Percentiles rank a stretch among this genome's conserved stretches.
Conservation (phyloP, 1,140 invertebrate species). For the Limonius californicus region DNA sequence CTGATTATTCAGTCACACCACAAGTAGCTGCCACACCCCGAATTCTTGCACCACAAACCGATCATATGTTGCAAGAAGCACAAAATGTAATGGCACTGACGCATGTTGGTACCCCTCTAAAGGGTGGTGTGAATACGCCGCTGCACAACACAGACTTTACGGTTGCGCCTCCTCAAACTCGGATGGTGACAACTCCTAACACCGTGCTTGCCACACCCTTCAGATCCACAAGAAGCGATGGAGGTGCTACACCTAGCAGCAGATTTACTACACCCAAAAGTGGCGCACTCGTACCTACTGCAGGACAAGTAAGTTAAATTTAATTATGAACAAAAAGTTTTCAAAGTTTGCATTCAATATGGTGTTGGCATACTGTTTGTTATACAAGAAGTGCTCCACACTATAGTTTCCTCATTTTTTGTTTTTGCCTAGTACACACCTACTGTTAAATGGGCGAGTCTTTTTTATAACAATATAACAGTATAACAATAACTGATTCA, state of each 20-base stretch:
- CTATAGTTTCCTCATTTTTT: slow-evolving; percentile 18
- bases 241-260: slow-evolving; percentile 48
- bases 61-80: slow-evolving; percentile 83
- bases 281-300: slow-evolving; percentile 45
- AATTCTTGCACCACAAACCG: slow-evolving; percentile 75
- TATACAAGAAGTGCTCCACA: too few species aligned
- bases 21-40: slow-evolving; percentile 75
- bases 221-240: slow-evolving; percentile 54
- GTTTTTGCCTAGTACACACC: too few species aligned
- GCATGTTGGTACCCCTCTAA: slow-evolving; percentile 95
- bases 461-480: too few species aligned
- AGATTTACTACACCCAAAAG: slow-evolving; percentile 52
- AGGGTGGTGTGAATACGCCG: slow-evolving; percentile 93
- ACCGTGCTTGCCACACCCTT: slow-evolving; percentile 93
- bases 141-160: slow-evolving; percentile 85
- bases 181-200: slow-evolving; percentile 84
- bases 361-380: too few species aligned
- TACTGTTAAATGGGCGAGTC: too few species aligned
- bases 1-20: slow-evolving; percentile 87
- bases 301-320: slow-evolving; percentile 18
- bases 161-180: slow-evolving; percentile 71
- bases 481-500: too few species aligned
- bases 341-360: too few species aligned
- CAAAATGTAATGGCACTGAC: slow-evolving; percentile 98
- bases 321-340: too few species aligned